Conservation (phyloP, 2,797 vertebrate genomes). For the Squalus acanthias region DNA sequence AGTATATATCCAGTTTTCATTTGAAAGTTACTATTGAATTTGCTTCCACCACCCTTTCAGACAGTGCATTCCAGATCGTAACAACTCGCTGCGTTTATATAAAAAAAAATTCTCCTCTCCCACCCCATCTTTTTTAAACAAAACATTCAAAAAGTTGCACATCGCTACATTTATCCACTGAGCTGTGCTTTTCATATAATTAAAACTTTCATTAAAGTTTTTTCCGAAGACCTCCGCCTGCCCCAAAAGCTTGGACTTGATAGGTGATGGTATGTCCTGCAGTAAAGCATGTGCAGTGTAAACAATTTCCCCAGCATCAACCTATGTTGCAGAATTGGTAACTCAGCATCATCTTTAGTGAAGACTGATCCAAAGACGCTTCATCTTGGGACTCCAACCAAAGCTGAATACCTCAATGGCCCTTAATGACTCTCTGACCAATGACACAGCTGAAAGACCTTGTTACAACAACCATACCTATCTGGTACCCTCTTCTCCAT, state of each 20-base stretch:
- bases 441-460: neutral
- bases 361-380: neutral
- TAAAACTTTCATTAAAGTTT: too few relatives aligned
- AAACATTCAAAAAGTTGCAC: too few relatives aligned
- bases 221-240: neutral
- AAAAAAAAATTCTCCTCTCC: too few relatives aligned
- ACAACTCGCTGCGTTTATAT: too few relatives aligned
- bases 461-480: neutral
- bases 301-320: neutral
- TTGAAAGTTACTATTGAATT: too few relatives aligned
- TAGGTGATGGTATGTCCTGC: neutral
- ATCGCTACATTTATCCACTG: neutral
- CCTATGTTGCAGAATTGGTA: neutral
- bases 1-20: too few relatives aligned
- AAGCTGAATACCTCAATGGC: neutral
- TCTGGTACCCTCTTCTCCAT: neutral
- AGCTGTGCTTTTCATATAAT: neutral
- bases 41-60: too few relatives aligned
- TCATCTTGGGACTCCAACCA: neutral
- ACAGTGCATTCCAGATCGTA: too few relatives aligned
- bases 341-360: neutral
- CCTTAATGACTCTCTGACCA: neutral
- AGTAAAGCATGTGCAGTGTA: neutral
- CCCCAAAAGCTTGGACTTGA: neutral
- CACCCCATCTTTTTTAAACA: too few relatives aligned